Conservation (phyloP, 2,888 invertebrate species). For the Conus canariensis region DNA sequence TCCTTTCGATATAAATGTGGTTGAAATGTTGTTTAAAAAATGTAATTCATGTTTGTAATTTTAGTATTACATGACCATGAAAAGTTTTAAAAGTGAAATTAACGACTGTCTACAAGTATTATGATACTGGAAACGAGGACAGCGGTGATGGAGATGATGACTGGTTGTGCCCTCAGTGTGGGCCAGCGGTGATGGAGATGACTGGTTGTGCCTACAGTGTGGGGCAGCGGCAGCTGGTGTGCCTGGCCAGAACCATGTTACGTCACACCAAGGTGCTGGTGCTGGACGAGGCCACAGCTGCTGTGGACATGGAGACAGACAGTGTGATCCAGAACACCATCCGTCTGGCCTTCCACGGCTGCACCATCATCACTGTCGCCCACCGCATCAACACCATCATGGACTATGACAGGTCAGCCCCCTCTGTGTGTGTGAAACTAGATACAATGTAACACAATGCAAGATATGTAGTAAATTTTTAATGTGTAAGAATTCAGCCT, state of each 20-base stretch:
- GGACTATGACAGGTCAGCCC: conserved; percentile 24
- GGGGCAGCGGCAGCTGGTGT: conserved; percentile 36
- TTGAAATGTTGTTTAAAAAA: too few species aligned
- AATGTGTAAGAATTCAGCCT: too few species aligned
- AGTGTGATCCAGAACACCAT: conserved; percentile 47
- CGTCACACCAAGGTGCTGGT: conserved; percentile 28
- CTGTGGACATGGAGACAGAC: conserved; percentile 45
- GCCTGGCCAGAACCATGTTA: conserved; percentile 24
- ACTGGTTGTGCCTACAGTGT: background rate
- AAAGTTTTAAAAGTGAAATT: too few species aligned
- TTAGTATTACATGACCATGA: too few species aligned
- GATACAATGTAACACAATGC: too few species aligned
- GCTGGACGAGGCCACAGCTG: conserved; percentile 67
- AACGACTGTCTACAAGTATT: too few species aligned
- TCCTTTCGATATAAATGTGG: too few species aligned
- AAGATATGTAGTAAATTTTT: too few species aligned
- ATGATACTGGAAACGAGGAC: too few species aligned
- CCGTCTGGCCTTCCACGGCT: conserved; percentile 45
- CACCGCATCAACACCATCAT: conserved; percentile 43
- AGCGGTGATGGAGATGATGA: too few species aligned
- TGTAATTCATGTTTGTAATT: too few species aligned
- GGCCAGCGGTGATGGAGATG: background rate
- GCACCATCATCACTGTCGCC: conserved; percentile 46
- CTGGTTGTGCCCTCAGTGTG: background rate
- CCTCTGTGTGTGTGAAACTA: too few species aligned